phyloP scores from a whole-genome alignment of 2,797 vertebrate species.

The Urosaurus nigricauda region DNA sequence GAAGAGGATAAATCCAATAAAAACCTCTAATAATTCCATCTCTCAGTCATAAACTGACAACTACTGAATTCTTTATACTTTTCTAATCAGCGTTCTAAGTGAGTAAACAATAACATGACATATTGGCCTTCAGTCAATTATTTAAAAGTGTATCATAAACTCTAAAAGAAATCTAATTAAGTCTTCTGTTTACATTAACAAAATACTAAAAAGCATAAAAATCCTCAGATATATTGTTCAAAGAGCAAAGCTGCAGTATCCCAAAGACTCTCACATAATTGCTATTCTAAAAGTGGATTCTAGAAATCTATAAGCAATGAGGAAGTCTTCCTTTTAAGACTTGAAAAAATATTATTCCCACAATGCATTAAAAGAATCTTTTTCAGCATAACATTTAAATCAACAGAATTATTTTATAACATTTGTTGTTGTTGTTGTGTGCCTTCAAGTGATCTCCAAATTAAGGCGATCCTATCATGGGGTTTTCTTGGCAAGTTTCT shows the following conservation, averaged over 20 bases:
- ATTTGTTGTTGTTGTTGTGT: too few species aligned
- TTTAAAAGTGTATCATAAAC: not conserved
- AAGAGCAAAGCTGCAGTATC: not conserved
- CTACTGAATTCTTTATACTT: not conserved
- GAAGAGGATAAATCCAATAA: conserved; percentile 37
- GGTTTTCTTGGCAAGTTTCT: too few species aligned
- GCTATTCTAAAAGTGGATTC: not conserved
- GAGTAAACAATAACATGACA: not conserved
- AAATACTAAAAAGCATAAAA: not conserved
- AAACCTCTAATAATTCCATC: not conserved
- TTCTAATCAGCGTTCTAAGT: not conserved
- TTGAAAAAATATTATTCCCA: not conserved
- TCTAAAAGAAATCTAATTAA: not conserved
- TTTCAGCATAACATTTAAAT: not conserved
- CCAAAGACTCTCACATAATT: not conserved
- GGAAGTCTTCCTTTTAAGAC: not conserved
- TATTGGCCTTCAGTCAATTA: not conserved
- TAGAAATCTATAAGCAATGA: not conserved
- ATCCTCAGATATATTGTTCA: not conserved
- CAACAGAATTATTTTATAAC: not conserved
- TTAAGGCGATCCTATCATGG: too few species aligned
- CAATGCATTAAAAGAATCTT: not conserved
- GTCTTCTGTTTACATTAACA: not conserved
- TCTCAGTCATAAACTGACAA: not conserved
- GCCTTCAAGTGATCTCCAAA: too few species aligned